Percentiles rank a stretch among this genome's conserved stretches.
Evolutionary conservation across 2,113 vertebrate genomes (phyloP).

Genomic region (Sigmodon hispidus): DNA sequence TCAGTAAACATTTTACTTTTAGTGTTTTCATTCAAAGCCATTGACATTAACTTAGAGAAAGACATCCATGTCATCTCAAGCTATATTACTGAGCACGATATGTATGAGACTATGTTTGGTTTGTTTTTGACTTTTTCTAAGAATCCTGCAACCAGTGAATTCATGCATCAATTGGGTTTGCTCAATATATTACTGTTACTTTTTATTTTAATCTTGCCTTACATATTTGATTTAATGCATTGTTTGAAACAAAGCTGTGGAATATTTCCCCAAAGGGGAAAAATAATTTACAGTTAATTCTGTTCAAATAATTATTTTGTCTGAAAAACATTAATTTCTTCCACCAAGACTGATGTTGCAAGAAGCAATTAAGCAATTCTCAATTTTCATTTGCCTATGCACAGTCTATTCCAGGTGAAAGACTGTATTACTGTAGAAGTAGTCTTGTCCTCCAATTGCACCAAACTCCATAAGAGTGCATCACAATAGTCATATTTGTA

Average conservation of each 20-base stretch:
- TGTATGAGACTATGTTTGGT: background rate
- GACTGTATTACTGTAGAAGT: background rate
- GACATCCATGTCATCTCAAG: background rate
- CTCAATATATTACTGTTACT: slow-evolving; percentile 17
- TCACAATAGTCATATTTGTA: background rate
- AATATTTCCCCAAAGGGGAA: slow-evolving; percentile 5
- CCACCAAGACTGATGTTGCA: background rate
- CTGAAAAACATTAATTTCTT: slow-evolving; percentile 31
- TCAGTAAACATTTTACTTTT: slow-evolving; percentile 40
- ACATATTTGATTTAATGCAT: slow-evolving; percentile 14
- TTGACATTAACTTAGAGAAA: slow-evolving; percentile 9
- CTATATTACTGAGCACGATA: background rate
- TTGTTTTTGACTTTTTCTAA: background rate
- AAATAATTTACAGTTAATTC: background rate
- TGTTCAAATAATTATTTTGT: background rate
- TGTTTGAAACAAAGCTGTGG: slow-evolving; percentile 13
- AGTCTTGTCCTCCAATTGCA: background rate
- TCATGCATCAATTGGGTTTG: background rate
- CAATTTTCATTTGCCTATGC: background rate
- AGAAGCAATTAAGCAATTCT: background rate
- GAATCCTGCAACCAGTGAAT: background rate
- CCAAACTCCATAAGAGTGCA: background rate
- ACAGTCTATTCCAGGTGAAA: background rate
- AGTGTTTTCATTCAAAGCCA: background rate
- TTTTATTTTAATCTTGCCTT: slow-evolving; percentile 17